Conservation (phyloP, 37 sponge, comb jelly and placozoan species). For the Geodia barretti region DNA sequence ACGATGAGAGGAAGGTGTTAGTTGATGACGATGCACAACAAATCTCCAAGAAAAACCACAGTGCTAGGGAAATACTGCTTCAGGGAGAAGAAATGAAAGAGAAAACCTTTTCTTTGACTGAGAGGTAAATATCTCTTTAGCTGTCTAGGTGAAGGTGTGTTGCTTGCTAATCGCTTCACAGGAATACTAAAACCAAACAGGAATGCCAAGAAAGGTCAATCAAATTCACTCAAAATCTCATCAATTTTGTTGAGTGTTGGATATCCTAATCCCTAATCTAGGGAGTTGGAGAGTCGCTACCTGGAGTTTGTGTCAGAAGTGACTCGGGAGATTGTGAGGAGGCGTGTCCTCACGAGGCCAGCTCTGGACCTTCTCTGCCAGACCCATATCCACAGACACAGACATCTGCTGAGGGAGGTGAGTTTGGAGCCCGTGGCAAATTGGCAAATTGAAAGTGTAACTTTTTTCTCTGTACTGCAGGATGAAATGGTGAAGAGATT, state of each 20-base stretch:
- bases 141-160: too few relatives aligned
- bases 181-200: background rate
- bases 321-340: constrained; percentile 37
- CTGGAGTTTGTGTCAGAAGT: constrained; percentile 32
- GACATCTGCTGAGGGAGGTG: constrained; percentile 18
- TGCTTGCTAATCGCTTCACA: background rate
- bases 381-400: constrained; percentile 29
- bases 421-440: too few relatives aligned
- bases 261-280: background rate
- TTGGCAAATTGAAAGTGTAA: background rate
- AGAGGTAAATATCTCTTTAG: background rate
- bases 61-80: background rate
- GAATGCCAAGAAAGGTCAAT: background rate
- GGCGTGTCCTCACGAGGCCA: constrained; percentile 11
- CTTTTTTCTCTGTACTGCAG: background rate
- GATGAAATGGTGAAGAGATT: background rate
- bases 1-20: too few relatives aligned
- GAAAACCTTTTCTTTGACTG: background rate
- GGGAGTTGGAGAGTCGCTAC: constrained; percentile 16
- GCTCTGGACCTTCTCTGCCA: constrained; percentile 33
- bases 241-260: too few relatives aligned
- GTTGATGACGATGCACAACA: too few relatives aligned
- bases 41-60: too few relatives aligned
- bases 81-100: background rate
- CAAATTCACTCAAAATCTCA: too few relatives aligned